Evolutionary conservation across 2,888 invertebrate species (phyloP), one percentile per base, ranked within the genome.

Genomic region (Torymus texanus): DNA sequence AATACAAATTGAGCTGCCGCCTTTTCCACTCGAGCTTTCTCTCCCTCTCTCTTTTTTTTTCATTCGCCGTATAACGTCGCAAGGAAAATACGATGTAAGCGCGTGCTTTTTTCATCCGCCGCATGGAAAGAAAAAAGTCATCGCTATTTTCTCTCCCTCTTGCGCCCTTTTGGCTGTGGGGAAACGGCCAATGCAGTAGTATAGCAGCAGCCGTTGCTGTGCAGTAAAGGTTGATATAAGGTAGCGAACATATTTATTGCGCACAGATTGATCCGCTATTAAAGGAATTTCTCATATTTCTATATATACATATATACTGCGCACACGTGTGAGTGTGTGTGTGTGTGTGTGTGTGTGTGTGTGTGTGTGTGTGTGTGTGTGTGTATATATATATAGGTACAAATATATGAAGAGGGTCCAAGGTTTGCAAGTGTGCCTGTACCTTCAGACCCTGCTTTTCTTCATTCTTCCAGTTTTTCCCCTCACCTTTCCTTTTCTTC

Each of bases 191-290:
- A 41, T 41, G 41, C 8, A 41, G 41, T 8, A 41, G 21, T 21
- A 21, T 21, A 21, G 8, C 41, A 8, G 29, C 29, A 2, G 29
- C 5, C 8, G 41, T 8, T 41, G 53, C n/a, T 8, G 21, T 21
- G 14, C 21, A 41, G 51, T 71, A 71, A 71, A 61, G 71, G 21
- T 71, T 71, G 71, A 71, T 71, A 61, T 71, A 71, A 61, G 62
- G 62, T 50, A 72, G 24, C 61, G 29, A 62, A 53, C 59, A 70
- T 70, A 24, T 12, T 13, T 16, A 58, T 56, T 41, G 41, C 21
- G n/a, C n/a, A 29, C 2, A 61, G 62, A 72, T 72, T 53, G 72
- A 62, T 24, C 72, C 24, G 62, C 53, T 62, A 62, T 72, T 72
- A 62, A 62, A 55, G 4, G 13, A 55, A 62, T 72, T 29, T 72